Evolutionary conservation across 2,888 invertebrate species (phyloP).

Genomic region (Saturnia japonica): DNA sequence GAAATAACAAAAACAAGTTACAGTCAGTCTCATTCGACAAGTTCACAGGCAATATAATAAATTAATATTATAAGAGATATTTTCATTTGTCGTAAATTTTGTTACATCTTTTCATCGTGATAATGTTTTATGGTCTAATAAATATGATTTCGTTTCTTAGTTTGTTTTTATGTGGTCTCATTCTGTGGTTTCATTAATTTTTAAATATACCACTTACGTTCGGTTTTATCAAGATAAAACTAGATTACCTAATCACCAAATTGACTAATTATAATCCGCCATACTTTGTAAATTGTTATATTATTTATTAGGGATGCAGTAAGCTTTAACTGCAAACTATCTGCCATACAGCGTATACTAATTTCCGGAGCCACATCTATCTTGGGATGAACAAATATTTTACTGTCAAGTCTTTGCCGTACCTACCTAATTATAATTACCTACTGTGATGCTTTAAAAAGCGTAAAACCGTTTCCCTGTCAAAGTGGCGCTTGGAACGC

Average conservation of each 20-base stretch:
- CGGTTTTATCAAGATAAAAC: neutral
- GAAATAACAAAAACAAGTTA: neutral
- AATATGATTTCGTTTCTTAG: neutral
- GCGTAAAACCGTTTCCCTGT: neutral
- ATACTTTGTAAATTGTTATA: neutral
- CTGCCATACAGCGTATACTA: no score
- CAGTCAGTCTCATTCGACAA: neutral
- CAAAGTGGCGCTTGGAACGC: neutral
- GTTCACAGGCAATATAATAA: neutral
- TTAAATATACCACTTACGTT: neutral
- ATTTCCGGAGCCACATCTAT: no score
- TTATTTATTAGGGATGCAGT: no score
- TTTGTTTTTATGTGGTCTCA: neutral
- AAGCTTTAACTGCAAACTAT: no score
- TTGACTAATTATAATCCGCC: neutral
- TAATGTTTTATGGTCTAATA: neutral
- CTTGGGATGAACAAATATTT: no score
- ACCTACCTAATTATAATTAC: no score
- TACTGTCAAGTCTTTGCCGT: no score
- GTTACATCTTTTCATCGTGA: neutral
- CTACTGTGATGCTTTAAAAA: no score
- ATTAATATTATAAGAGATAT: neutral
- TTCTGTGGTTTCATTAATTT: neutral
- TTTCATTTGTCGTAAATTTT: slow-evolving; percentile 1
- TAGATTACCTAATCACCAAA: neutral